A percentile compares a stretch with the other conserved stretches of the same genome.
phyloP scores from a whole-genome alignment of 1,140 invertebrate genomes.

The Caenorhabditis inopinata region DNA sequence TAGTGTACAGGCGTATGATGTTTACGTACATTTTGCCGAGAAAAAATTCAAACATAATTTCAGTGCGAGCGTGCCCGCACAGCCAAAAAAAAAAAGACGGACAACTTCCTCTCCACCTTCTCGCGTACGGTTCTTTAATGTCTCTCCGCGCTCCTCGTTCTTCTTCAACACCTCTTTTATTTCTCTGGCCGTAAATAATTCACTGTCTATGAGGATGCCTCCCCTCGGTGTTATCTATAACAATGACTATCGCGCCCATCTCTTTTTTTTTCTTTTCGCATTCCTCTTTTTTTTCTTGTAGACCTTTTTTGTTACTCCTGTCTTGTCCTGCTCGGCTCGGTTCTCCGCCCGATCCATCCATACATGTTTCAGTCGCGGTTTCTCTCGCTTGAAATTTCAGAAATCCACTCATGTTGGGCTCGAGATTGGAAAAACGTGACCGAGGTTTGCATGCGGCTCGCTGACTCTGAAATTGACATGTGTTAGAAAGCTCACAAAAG shows the following conservation, averaged over 20 bases:
- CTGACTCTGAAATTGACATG: too few relatives aligned
- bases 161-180: background rate
- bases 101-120: background rate
- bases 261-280: background rate
- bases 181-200: slow-evolving; percentile 20
- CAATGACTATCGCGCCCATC: background rate
- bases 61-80: background rate
- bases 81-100: background rate
- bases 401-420: too few relatives aligned
- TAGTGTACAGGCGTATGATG: slow-evolving; percentile 24
- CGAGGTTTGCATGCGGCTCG: too few relatives aligned
- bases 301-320: background rate
- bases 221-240: background rate
- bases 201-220: background rate
- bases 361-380: too few relatives aligned
- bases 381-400: too few relatives aligned
- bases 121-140: background rate
- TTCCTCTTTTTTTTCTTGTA: background rate
- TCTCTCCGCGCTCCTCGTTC: background rate
- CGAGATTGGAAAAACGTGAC: too few relatives aligned
- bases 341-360: too few relatives aligned
- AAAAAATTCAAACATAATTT: slow-evolving; percentile 27
- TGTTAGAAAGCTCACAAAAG: too few relatives aligned
- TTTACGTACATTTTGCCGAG: slow-evolving; percentile 28
- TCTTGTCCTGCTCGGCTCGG: background rate